Evolutionary conservation across 53 echinoderm and acorn worm genomes (phyloP).

Genomic region (Holothuria leucospilota): DNA sequence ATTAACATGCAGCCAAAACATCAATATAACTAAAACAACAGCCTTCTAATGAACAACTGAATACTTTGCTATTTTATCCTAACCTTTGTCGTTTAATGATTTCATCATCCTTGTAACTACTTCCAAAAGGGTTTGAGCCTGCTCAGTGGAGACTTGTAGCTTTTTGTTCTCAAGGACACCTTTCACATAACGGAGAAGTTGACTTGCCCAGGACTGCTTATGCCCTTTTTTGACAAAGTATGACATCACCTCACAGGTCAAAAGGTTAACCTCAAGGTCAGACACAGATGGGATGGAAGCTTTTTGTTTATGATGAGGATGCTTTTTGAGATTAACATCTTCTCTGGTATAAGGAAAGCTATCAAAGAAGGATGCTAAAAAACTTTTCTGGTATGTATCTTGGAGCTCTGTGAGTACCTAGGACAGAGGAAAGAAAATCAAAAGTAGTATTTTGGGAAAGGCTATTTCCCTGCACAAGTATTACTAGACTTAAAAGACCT

Average conservation of each 20-base stretch:
- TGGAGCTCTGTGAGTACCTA: constrained; percentile 66
- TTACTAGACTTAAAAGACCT: too few relatives aligned
- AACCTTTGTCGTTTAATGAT: constrained; percentile 54
- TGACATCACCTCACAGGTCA: constrained; percentile 78
- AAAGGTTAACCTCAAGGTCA: constrained; percentile 66
- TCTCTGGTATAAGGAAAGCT: constrained; percentile 73
- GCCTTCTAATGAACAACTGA: background rate
- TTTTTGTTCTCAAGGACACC: constrained; percentile 48
- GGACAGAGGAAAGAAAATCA: background rate
- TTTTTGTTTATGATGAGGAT: background rate
- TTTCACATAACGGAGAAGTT: constrained; percentile 66
- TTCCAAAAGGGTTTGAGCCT: constrained; percentile 63
- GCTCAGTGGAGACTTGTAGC: constrained; percentile 44
- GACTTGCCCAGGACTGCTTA: constrained; percentile 62
- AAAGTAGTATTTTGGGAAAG: too few relatives aligned
- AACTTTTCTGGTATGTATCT: constrained; percentile 68
- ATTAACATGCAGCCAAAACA: too few relatives aligned
- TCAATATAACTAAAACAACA: too few relatives aligned
- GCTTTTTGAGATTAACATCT: background rate
- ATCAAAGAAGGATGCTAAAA: constrained; percentile 63
- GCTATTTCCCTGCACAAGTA: too few relatives aligned
- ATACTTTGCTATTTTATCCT: background rate
- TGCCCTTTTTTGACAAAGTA: constrained; percentile 64
- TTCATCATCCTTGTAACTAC: constrained; percentile 62
- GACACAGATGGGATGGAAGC: background rate